Conservation (phyloP, 1,140 invertebrate species). For the Sesamia nonagrioides region DNA sequence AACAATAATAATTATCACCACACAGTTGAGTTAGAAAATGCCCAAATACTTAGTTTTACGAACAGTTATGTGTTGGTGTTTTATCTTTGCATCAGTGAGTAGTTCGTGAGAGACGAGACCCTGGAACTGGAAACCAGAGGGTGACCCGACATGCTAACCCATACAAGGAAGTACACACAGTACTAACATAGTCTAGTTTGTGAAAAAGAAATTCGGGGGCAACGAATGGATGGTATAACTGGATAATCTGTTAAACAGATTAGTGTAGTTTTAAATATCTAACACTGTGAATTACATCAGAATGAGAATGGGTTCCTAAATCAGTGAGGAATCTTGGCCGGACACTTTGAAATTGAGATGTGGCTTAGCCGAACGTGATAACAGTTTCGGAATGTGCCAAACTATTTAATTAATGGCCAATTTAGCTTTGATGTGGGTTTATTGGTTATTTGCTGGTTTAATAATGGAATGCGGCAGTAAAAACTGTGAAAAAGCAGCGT, state of each 20-base stretch:
- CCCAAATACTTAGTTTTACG: too few species aligned
- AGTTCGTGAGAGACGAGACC: too few species aligned
- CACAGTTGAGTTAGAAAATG: too few species aligned
- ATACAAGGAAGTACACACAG: too few species aligned
- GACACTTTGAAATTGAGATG: not conserved
- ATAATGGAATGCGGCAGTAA: conserved; percentile 10
- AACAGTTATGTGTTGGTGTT: too few species aligned
- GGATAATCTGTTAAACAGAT: conserved; percentile 57
- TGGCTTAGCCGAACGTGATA: not conserved
- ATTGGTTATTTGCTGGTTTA: not conserved
- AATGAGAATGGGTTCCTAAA: conserved; percentile 4
- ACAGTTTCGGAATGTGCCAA: not conserved
- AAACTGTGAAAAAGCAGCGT: conserved; percentile 8
- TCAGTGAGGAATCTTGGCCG: not conserved
- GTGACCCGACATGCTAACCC: too few species aligned
- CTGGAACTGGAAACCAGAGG: too few species aligned
- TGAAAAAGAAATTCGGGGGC: too few species aligned
- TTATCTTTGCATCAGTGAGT: too few species aligned
- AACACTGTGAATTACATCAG: conserved; percentile 36
- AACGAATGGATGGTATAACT: conserved; percentile 26
- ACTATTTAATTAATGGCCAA: conserved; percentile 2
- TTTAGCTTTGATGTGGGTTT: conserved; percentile 6
- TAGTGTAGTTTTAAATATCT: conserved; percentile 46
- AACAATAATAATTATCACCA: too few species aligned
- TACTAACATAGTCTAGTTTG: too few species aligned